Evolutionary conservation across 2,888 invertebrate species (phyloP).

Genomic region (Arenicola marina): DNA sequence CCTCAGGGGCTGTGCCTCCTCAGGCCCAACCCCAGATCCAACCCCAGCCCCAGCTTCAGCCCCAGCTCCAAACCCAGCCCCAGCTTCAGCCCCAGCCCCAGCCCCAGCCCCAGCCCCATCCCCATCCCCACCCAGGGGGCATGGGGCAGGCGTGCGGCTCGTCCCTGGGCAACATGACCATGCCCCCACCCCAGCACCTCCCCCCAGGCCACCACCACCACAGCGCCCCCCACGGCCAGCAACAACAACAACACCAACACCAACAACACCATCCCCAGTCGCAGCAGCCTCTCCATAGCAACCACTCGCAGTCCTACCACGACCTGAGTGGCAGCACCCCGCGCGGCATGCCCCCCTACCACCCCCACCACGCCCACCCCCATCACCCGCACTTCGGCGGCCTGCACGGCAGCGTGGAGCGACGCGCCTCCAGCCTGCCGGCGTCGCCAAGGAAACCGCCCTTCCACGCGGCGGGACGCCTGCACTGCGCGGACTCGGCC

Average conservation of each 20-base stretch:
- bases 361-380: background rate
- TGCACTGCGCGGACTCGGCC: background rate
- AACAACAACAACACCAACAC: background rate
- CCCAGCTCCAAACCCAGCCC: too few relatives aligned
- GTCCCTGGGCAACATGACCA: too few relatives aligned
- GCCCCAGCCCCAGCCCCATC: too few relatives aligned
- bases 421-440: slow-evolving; percentile 18
- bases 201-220: background rate
- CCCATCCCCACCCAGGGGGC: too few relatives aligned
- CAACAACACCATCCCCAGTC: background rate
- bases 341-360: background rate
- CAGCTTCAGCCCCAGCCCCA: too few relatives aligned
- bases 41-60: too few relatives aligned
- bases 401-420: slow-evolving; percentile 2
- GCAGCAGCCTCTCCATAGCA: slow-evolving; percentile 1
- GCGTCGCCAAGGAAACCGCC: slow-evolving; percentile 15
- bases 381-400: slow-evolving; percentile 1
- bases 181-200: background rate
- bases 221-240: background rate
- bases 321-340: background rate
- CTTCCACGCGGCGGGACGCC: background rate
- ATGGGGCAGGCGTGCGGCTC: too few relatives aligned
- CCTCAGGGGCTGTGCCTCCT: too few relatives aligned
- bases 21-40: too few relatives aligned
- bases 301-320: background rate